Evolutionary conservation across 1,140 invertebrate genomes (phyloP), one percentile per base, ranked within the genome.

Genomic region (Temnothorax curvispinosus): DNA sequence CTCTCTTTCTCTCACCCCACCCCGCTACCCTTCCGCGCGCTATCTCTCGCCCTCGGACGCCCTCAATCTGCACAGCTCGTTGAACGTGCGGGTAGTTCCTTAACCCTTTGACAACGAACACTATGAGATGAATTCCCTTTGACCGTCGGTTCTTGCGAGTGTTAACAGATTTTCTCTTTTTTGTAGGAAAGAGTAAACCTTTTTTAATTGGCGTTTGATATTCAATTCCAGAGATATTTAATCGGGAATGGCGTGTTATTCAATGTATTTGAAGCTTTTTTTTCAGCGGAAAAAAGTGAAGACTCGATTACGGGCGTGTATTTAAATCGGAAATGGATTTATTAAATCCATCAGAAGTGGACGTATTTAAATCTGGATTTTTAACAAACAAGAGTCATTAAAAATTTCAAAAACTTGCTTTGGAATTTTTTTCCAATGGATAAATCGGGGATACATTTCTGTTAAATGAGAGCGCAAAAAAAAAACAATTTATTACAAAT

Each of bases 31-130:
- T 27, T n/a, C 41, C n/a, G 13, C 15, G 15, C 38, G 27, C 11
- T 64, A 67, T 74, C 80, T 74, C 69, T 27, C 54, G 6, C 15
- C 18, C 52, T 44, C 27, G 41, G 27, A 82, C 21, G 18, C 27
- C 32, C 80, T 47, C 80, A 60, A 82, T 60, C 67, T 74, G 44
- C 69, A 27, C 27, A 75, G 41, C 69, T 82, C 80, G 80, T 44
- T 84, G 38, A 82, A 75, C 54, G 41, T 58, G 41, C 54, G 56
- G 44, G 58, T 50, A 84, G 32, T 84, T 84, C 8, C 69, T 74
- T 75, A 74, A 75, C 56, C 54, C 80, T 84, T 84, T 74, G 80
- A 75, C 32, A 47, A 44, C 54, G n/a, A 8, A 13, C 52, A 8
- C 56, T 74, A 35, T 32, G 11, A 9, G 52, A 65, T 56, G 38